These are phyloP conservation scores for Potamilus streckersoni DNA, from an alignment of 1,140 invertebrate species.

Conservation along the genomic window DNA sequence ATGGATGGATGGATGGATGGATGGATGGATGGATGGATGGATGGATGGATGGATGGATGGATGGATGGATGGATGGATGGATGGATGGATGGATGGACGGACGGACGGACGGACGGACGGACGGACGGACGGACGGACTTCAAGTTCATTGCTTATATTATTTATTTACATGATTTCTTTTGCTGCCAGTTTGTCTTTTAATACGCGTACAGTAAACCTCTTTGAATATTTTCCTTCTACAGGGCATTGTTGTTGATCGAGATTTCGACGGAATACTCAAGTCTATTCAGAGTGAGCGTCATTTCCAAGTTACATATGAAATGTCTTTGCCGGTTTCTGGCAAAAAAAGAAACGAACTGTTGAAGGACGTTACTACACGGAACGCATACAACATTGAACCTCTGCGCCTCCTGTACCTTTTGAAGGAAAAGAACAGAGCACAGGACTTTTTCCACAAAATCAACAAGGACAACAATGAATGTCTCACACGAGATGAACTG, in stretches of 20 bases:
- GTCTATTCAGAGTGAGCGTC: constrained; percentile 22
- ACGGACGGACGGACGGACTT: neutral
- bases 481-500: constrained; percentile 41
- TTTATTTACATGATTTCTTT: constrained; percentile 7
- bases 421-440: constrained; percentile 49
- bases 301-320: constrained; percentile 43
- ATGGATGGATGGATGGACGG: too few species aligned
- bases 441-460: constrained; percentile 55
- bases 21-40: too few species aligned
- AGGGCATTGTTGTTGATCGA: constrained; percentile 48
- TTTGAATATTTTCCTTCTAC: neutral
- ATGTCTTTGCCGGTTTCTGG: constrained; percentile 41
- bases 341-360: constrained; percentile 38
- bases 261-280: constrained; percentile 39
- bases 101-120: too few species aligned
- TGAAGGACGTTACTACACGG: constrained; percentile 31
- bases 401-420: constrained; percentile 42
- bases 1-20: too few species aligned
- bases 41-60: neutral
- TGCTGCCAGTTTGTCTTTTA: neutral
- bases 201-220: neutral
- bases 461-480: constrained; percentile 50
- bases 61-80: neutral
- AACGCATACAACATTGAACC: constrained; percentile 48
- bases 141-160: neutral